These are phyloP conservation scores for Atlantisia rogersi DNA, from an alignment of 2,113 vertebrate species.

Conservation along the genomic window DNA sequence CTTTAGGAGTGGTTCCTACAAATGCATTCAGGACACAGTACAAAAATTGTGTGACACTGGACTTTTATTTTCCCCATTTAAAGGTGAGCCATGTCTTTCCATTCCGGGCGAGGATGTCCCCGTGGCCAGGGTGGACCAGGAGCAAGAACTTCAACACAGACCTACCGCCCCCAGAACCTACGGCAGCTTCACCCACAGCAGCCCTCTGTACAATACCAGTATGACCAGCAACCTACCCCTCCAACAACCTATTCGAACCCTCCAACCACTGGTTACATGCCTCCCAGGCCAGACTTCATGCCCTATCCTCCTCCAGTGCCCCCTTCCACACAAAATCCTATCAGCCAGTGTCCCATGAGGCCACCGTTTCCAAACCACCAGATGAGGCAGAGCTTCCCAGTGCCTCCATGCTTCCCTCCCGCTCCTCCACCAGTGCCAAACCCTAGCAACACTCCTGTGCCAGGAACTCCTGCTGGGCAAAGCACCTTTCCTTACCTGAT, in stretches of 20 bases:
- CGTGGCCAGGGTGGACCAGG: slow-evolving; percentile 82
- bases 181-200: slow-evolving; percentile 84
- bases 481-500: slow-evolving; percentile 89
- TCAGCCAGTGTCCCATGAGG: slow-evolving; percentile 83
- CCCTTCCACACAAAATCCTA: slow-evolving; percentile 76
- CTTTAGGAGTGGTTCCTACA: not conserved
- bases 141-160: slow-evolving; percentile 80
- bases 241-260: slow-evolving; percentile 81
- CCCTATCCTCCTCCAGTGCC: slow-evolving; percentile 86
- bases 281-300: slow-evolving; percentile 87
- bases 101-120: slow-evolving; percentile 85
- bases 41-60: not conserved
- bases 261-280: slow-evolving; percentile 78
- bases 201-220: slow-evolving; percentile 83
- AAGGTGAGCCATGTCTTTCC: slow-evolving; percentile 89
- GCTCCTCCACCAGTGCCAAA: slow-evolving; percentile 83
- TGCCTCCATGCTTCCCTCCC: slow-evolving; percentile 89
- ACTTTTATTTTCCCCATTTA: not conserved
- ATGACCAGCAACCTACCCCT: slow-evolving; percentile 82
- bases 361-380: slow-evolving; percentile 86
- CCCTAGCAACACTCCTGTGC: slow-evolving; percentile 69
- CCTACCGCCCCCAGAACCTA: slow-evolving; percentile 83
- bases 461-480: slow-evolving; percentile 76
- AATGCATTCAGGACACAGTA: not conserved
- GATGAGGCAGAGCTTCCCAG: slow-evolving; percentile 84